These are phyloP conservation scores for Spinus olivaceus DNA, from an alignment of 2,797 vertebrate species.

Conservation along the genomic window DNA sequence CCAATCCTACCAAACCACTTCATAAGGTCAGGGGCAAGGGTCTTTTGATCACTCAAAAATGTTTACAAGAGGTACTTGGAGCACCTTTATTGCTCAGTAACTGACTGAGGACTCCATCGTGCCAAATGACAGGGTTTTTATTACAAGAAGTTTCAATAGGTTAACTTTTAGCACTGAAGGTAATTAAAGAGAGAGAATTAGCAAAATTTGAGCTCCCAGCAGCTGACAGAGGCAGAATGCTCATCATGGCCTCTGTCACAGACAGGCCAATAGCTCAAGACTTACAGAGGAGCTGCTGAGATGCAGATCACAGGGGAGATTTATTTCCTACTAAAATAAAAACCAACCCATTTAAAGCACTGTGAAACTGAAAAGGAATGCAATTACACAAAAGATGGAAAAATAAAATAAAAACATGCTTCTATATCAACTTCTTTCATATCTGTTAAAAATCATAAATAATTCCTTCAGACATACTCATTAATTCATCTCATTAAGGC, in stretches of 20 bases:
- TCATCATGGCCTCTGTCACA: neutral
- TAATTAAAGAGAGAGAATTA: neutral
- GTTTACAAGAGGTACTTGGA: neutral
- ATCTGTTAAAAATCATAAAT: neutral
- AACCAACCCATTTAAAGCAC: neutral
- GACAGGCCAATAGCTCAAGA: neutral
- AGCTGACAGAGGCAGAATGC: neutral
- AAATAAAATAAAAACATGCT: neutral
- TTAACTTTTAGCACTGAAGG: neutral
- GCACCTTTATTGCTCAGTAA: neutral
- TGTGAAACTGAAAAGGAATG: neutral
- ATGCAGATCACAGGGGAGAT: rapidly evolving
- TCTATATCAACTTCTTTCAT: neutral
- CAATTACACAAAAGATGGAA: rapidly evolving
- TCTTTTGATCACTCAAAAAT: neutral
- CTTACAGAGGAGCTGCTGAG: neutral
- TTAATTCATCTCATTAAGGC: neutral
- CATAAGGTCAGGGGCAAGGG: neutral
- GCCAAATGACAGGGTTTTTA: neutral
- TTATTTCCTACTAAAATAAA: neutral
- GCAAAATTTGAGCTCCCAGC: neutral
- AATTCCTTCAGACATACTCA: neutral
- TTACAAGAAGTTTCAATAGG: neutral
- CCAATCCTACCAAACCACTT: neutral
- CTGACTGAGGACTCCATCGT: neutral